Base-by-base conservation (phyloP, 2,888 invertebrate genomes). In the Drosophila nr. perissopoda region DNA sequence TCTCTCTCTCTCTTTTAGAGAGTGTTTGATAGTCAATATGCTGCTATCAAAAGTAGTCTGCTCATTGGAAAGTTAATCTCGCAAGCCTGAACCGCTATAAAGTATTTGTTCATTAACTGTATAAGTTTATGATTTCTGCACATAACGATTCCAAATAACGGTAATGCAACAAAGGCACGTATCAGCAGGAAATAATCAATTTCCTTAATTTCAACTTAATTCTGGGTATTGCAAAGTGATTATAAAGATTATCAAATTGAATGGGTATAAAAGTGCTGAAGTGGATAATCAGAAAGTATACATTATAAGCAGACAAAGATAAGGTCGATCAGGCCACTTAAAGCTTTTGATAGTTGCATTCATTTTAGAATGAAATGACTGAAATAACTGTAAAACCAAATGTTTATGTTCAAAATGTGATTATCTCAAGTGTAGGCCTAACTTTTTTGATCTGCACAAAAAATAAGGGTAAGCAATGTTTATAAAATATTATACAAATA, bases 51-150 rank as follows among this genome's bases (percentile, higher is more conserved):
- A 52, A 49, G 18, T 16, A 74, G 61, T 63, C 51, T 71, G 36
- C 51, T 67, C 36, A 70, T 66, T 74, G 33, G 29, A 52, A 69
- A 76, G 73, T 65, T 40, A 60, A 71, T 63, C 63, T 76, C 48
- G 56, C 46, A 59, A 59, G 40, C 46, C 27, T 33, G 16, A 33
- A 13, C 42, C 4, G 53, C 46, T 13, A 69, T 74, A 31, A 60
- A 56, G 53, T 53, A 67, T 60, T 70, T 73, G 58, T 64, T 52
- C 57, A 82, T 81, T 82, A 73, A 71, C 59, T 67, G 54, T 69
- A 76, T 70, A 81, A 42, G 53, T 85, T 79, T 81, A 82, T 46
- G 64, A 67, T 80, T 74, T 58, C 69, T 62, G 61, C 49, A 69
- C 46, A 70, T 64, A 51, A 64, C 54, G 53, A 38, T 64, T 36